phyloP scores from a whole-genome alignment of 1,140 invertebrate genomes.

The Drosophila littoralis region DNA sequence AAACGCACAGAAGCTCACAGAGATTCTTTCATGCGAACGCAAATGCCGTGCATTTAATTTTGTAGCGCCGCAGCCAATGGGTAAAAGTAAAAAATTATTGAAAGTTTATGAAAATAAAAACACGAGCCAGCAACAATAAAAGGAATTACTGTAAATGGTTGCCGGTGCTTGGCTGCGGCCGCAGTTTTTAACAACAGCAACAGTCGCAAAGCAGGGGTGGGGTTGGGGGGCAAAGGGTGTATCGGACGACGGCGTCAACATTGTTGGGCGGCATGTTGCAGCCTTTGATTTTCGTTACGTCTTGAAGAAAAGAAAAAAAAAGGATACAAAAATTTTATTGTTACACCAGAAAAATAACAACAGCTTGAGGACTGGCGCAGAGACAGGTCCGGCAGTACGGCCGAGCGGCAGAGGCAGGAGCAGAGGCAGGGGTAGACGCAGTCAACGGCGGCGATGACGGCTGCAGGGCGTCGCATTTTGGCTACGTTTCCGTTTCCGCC shows the following conservation, averaged over 20 bases:
- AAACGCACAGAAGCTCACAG: too few species aligned
- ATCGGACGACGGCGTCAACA: slow-evolving; percentile 50
- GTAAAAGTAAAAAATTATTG: slow-evolving; percentile 68
- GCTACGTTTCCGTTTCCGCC: slow-evolving; percentile 80
- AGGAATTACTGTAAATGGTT: slow-evolving; percentile 44
- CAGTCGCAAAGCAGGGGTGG: slow-evolving; percentile 37
- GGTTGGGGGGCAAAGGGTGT: background rate
- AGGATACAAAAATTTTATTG: slow-evolving; percentile 70
- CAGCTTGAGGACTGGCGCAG: slow-evolving; percentile 39
- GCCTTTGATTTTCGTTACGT: slow-evolving; percentile 70
- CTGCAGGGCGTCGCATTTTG: slow-evolving; percentile 78
- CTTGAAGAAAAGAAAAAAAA: slow-evolving; percentile 30
- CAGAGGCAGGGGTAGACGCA: background rate
- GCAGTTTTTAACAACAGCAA: slow-evolving; percentile 51
- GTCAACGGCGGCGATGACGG: slow-evolving; percentile 18
- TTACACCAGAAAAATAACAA: slow-evolving; percentile 81
- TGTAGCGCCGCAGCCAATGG: slow-evolving; percentile 54
- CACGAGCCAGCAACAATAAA: slow-evolving; percentile 57
- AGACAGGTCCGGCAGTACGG: background rate
- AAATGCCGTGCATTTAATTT: background rate
- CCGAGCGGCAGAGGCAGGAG: background rate
- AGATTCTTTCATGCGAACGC: background rate
- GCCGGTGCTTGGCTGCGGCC: slow-evolving; percentile 67
- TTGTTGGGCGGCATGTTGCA: slow-evolving; percentile 70
- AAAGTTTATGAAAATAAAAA: slow-evolving; percentile 76